Evolutionary conservation across 2,888 invertebrate genomes (phyloP).

Genomic region (Altica lythri): DNA sequence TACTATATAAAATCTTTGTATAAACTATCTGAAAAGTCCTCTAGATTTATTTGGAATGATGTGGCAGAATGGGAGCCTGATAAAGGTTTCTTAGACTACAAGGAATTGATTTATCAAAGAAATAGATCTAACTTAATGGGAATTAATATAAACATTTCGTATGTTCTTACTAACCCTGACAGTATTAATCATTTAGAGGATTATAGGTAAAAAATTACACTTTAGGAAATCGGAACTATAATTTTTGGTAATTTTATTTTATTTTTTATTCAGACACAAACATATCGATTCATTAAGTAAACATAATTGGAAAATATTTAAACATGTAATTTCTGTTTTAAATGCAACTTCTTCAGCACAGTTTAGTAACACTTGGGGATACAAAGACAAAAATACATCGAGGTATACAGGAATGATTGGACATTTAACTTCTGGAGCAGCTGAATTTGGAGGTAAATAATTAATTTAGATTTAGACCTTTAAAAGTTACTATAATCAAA

Average conservation of each 20-base stretch:
- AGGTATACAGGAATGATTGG: slow-evolving; percentile 65
- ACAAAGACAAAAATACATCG: slow-evolving; percentile 59
- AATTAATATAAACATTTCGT: slow-evolving; percentile 43
- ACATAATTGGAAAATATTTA: slow-evolving; percentile 62
- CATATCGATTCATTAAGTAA: slow-evolving; percentile 59
- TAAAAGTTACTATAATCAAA: neutral
- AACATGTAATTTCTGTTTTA: slow-evolving; percentile 61
- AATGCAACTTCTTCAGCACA: slow-evolving; percentile 60
- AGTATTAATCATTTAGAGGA: slow-evolving; percentile 57
- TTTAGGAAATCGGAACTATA: no score
- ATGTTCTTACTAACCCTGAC: slow-evolving; percentile 53
- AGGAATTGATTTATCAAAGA: slow-evolving; percentile 19
- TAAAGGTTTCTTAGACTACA: slow-evolving; percentile 26
- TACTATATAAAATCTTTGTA: slow-evolving; percentile 40
- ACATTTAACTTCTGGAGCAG: slow-evolving; percentile 60
- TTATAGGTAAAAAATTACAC: no score
- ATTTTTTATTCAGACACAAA: slow-evolving; percentile 46
- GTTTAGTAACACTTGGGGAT: slow-evolving; percentile 64
- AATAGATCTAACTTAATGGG: slow-evolving; percentile 41
- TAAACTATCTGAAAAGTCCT: slow-evolving; percentile 33
- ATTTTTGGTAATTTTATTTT: neutral
- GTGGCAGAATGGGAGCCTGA: slow-evolving; percentile 29
- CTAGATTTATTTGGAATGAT: slow-evolving; percentile 28
- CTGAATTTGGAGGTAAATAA: slow-evolving; percentile 63
- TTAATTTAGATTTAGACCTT: neutral